Conservation (phyloP, 2,113 vertebrate species). For the Nanorana parkeri region DNA sequence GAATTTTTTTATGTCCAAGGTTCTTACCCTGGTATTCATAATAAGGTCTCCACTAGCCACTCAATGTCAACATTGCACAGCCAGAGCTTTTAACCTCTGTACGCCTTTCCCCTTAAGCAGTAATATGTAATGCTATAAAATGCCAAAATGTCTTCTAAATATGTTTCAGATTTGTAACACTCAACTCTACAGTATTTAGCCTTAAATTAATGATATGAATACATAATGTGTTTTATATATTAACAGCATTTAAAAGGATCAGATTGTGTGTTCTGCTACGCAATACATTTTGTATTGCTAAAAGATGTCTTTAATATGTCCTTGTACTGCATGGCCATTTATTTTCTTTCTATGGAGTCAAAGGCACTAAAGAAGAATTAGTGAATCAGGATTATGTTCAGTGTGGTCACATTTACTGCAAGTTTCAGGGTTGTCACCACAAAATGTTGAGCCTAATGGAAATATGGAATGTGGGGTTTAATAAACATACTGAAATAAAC, state of each 20-base stretch:
- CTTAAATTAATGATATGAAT: constrained; percentile 9
- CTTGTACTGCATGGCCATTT: neutral
- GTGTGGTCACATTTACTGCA: no score
- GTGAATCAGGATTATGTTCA: no score
- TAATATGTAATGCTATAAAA: constrained; percentile 35
- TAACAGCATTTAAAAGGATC: neutral
- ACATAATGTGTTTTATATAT: neutral
- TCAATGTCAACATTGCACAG: constrained; percentile 28
- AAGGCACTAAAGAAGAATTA: no score
- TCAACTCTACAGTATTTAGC: neutral
- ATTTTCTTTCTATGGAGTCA: neutral
- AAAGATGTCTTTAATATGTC: constrained; percentile 7
- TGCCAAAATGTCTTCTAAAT: neutral
- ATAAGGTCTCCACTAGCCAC: neutral
- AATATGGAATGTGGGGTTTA: no score
- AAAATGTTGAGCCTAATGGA: no score
- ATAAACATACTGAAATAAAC: no score
- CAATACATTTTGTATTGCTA: neutral
- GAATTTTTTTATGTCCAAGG: neutral
- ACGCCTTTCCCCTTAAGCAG: neutral
- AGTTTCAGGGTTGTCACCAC: no score
- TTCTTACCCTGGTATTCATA: constrained; percentile 12
- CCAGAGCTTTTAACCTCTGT: constrained; percentile 33
- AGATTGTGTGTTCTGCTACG: neutral
- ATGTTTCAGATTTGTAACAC: neutral